These are phyloP conservation scores for Elegia similella DNA, from an alignment of 2,888 invertebrate genomes.

Conservation along the genomic window DNA sequence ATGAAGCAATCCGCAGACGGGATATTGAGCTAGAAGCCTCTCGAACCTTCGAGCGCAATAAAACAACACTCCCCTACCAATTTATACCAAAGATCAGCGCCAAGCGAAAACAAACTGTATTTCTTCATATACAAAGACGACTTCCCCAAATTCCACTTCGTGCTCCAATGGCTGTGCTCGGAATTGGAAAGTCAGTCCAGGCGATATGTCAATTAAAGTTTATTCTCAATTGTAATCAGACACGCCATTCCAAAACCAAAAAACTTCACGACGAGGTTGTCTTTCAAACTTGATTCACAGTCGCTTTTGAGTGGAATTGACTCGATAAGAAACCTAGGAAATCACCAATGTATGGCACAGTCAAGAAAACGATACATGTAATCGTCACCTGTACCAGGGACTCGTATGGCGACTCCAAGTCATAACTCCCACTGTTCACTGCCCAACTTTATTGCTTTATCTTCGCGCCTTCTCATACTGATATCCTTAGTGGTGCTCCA, in stretches of 20 bases:
- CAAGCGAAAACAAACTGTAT: conserved; percentile 54
- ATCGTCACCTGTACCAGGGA: conserved; percentile 68
- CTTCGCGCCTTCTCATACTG: conserved; percentile 77
- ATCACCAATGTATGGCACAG: conserved; percentile 74
- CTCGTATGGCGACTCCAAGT: conserved; percentile 79
- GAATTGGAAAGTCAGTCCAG: conserved; percentile 60
- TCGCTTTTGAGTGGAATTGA: conserved; percentile 26
- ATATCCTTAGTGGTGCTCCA: conserved; percentile 60
- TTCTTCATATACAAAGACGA: conserved; percentile 38
- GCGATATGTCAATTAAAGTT: conserved; percentile 73
- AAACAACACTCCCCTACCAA: conserved; percentile 57
- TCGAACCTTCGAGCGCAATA: conserved; percentile 62
- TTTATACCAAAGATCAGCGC: conserved; percentile 35
- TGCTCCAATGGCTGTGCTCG: conserved; percentile 64
- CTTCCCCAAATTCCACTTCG: conserved; percentile 36
- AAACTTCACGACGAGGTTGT: conserved; percentile 64
- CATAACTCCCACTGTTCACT: conserved; percentile 69
- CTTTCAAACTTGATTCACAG: conserved; percentile 67
- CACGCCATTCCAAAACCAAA: conserved; percentile 56
- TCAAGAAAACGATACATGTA: conserved; percentile 55
- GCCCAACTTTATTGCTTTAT: conserved; percentile 80
- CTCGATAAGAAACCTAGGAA: conserved; percentile 31
- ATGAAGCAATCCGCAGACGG: conserved; percentile 77
- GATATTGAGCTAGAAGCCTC: conserved; percentile 73
- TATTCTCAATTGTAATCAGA: conserved; percentile 59